Evolutionary conservation across 2,888 invertebrate genomes (phyloP).

Genomic region (Drepanosiphum platanoidis): DNA sequence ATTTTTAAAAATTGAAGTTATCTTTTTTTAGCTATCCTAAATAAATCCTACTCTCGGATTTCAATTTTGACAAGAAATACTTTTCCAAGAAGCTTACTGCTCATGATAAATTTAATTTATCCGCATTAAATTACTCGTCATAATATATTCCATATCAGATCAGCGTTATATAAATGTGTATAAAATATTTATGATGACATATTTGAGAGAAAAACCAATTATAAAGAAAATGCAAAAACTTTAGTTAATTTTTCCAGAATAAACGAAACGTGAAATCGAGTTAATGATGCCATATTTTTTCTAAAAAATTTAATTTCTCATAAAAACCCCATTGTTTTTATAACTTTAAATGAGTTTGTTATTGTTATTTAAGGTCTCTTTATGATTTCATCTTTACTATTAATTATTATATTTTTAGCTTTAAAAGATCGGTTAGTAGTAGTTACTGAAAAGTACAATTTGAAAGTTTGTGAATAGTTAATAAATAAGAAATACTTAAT

Average conservation of each 20-base stretch:
- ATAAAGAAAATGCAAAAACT: slow-evolving; percentile 7
- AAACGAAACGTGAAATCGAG: slow-evolving; percentile 43
- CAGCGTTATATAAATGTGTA: not conserved
- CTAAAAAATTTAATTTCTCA: not conserved
- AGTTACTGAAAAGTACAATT: not conserved
- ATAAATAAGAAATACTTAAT: not conserved
- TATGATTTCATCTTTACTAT: slow-evolving; percentile 3
- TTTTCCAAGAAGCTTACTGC: not conserved
- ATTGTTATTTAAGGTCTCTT: not conserved
- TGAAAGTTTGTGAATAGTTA: not conserved
- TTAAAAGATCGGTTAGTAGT: not conserved
- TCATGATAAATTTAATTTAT: slow-evolving; percentile 3
- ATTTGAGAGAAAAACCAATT: not conserved
- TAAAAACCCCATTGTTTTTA: slow-evolving; percentile 21
- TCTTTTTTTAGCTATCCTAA: not conserved
- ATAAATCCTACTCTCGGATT: not conserved
- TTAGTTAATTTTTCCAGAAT: not conserved
- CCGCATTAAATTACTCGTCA: not conserved
- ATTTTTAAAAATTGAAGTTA: slow-evolving; percentile 1
- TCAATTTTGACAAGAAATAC: not conserved
- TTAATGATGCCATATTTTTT: slow-evolving; percentile 8
- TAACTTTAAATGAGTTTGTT: slow-evolving; percentile 39
- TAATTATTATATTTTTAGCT: slow-evolving; percentile 29
- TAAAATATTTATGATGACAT: not conserved
- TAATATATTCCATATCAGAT: not conserved